These are phyloP conservation scores for Dromius quadrimaculatus DNA, from an alignment of 2,888 invertebrate species.

Conservation along the genomic window DNA sequence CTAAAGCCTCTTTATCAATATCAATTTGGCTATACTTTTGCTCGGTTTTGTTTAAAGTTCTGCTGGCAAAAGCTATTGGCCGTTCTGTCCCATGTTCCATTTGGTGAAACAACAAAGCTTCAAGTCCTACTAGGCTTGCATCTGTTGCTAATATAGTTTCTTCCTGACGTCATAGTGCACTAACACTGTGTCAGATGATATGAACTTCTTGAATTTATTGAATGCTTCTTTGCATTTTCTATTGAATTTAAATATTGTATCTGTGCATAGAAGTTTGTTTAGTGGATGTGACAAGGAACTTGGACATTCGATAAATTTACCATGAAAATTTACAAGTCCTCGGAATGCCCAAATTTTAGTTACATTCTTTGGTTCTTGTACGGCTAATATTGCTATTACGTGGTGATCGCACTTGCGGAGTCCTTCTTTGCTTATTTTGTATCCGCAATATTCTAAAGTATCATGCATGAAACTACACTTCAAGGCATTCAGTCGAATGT, in stretches of 20 bases:
- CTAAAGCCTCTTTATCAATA: background rate
- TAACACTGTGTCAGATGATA: constrained; percentile 47
- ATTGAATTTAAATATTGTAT: background rate
- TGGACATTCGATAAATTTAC: constrained; percentile 45
- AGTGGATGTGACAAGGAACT: background rate
- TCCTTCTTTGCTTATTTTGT: background rate
- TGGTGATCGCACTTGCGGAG: background rate
- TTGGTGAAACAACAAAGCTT: constrained; percentile 54
- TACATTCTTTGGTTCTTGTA: background rate
- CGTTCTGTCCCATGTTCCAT: background rate
- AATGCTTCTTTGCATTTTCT: constrained; percentile 40
- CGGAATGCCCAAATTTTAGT: constrained; percentile 52
- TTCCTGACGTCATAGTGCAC: constrained; percentile 43
- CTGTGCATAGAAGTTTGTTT: background rate
- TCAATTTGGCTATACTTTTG: background rate
- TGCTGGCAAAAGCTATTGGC: background rate
- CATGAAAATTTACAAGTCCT: constrained; percentile 52
- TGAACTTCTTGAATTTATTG: constrained; percentile 45
- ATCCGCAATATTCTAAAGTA: background rate
- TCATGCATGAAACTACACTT: background rate
- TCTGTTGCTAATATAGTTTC: constrained; percentile 49
- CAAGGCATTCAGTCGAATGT: background rate
- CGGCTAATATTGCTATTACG: background rate
- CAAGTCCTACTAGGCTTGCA: constrained; percentile 45
- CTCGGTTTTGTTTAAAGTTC: background rate